Evolutionary conservation across 2,113 vertebrate genomes (phyloP).

Genomic region (Candoia aspera): DNA sequence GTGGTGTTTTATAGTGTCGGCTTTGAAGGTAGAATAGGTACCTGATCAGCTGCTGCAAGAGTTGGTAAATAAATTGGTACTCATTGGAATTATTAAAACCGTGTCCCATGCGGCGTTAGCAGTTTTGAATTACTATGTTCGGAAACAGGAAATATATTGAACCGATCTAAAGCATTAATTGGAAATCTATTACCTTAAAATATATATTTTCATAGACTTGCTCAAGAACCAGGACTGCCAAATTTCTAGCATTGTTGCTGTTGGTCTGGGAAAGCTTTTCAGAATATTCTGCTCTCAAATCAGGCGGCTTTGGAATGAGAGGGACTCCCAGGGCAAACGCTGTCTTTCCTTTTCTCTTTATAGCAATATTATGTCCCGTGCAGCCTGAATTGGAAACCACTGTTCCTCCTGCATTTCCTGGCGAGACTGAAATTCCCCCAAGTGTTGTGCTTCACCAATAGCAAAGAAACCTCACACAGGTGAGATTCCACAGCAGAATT

Average conservation of each 20-base stretch:
- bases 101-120: not conserved
- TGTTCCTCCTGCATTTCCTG: slow-evolving; percentile 86
- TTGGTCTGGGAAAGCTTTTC: not conserved
- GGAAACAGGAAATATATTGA: not conserved
- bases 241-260: not conserved
- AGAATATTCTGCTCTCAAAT: not conserved
- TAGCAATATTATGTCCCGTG: slow-evolving; percentile 92
- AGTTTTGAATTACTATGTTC: not conserved
- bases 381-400: slow-evolving; percentile 84
- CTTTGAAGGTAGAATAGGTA: not conserved
- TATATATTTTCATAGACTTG: not conserved
- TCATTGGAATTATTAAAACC: not conserved
- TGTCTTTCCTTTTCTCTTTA: not conserved
- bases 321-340: not conserved
- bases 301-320: not conserved
- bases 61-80: not conserved
- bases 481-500: slow-evolving; percentile 41
- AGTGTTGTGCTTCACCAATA: slow-evolving; percentile 93
- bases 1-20: not conserved
- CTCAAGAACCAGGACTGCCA: not conserved
- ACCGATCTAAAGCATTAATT: not conserved
- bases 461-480: slow-evolving; percentile 91
- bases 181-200: not conserved
- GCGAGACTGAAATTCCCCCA: slow-evolving; percentile 79
- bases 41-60: not conserved